phyloP scores from a whole-genome alignment of 1,140 invertebrate species.

The Venturia canescens region DNA sequence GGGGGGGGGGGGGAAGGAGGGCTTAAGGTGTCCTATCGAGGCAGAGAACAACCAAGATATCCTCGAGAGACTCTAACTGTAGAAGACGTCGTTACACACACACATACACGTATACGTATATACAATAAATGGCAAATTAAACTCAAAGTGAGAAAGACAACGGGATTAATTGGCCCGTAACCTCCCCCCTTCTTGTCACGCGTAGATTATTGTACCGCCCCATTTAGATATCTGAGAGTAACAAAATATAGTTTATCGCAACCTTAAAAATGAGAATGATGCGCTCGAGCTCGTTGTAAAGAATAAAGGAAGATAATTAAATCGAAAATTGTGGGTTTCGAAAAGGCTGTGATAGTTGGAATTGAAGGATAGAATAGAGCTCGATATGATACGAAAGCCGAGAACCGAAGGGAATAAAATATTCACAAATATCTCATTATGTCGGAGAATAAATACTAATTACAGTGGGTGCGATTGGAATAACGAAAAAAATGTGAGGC shows the following conservation, averaged over 20 bases:
- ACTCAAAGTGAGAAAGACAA: constrained; percentile 14
- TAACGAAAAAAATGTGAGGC: too few relatives aligned
- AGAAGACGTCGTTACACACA: constrained; percentile 2
- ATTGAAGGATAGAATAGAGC: too few relatives aligned
- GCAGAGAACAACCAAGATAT: constrained; percentile 14
- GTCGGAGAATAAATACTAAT: too few relatives aligned
- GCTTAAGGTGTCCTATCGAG: not conserved
- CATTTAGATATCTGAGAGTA: constrained; percentile 18
- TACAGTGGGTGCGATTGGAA: too few relatives aligned
- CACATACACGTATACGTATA: not conserved
- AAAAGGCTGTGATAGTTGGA: too few relatives aligned
- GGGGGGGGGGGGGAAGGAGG: not conserved
- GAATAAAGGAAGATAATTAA: too few relatives aligned
- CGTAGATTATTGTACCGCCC: not conserved
- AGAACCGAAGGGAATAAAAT: too few relatives aligned
- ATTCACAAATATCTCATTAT: too few relatives aligned
- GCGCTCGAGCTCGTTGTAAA: not conserved
- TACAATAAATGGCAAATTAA: not conserved
- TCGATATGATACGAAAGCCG: too few relatives aligned
- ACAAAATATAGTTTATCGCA: constrained; percentile 29
- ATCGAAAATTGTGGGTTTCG: not conserved
- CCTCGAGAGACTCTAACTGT: not conserved
- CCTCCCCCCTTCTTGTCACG: constrained; percentile 16
- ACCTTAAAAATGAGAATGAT: not conserved
- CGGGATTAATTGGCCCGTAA: constrained; percentile 36